Evolutionary conservation across 2,797 vertebrate species (phyloP).

Genomic region (Mormyrus proboscirostris): DNA sequence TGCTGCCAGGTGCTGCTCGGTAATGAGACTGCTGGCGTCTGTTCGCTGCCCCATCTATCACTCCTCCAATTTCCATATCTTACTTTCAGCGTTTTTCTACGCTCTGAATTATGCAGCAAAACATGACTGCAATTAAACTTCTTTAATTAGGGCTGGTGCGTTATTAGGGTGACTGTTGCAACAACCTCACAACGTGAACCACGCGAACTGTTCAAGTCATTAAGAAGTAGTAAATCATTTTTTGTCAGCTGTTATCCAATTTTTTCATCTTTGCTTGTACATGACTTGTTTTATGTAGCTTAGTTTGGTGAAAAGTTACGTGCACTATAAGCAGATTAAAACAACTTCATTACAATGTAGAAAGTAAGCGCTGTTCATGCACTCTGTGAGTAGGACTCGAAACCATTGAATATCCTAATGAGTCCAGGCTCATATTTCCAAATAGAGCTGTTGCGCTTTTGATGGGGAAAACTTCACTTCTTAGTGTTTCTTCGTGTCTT

Average conservation of each 20-base stretch:
- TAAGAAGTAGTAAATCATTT: not conserved
- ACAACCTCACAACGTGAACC: not conserved
- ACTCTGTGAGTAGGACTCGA: not conserved
- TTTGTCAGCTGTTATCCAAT: not conserved
- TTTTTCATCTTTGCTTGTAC: not conserved
- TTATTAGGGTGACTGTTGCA: constrained; percentile 19
- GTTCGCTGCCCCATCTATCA: not conserved
- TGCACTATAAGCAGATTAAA: not conserved
- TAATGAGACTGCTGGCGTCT: not conserved
- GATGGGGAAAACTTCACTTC: not conserved
- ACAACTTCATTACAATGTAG: not conserved
- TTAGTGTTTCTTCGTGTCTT: not conserved
- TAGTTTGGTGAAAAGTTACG: not conserved
- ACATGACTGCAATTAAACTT: constrained; percentile 10
- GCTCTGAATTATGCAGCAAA: constrained; percentile 1
- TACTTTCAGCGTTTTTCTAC: constrained; percentile 2
- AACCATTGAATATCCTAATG: not conserved
- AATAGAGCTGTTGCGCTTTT: not conserved
- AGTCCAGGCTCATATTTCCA: not conserved
- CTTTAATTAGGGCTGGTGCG: constrained; percentile 14
- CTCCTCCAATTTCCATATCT: not conserved
- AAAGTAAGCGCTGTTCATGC: not conserved
- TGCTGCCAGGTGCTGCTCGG: not conserved
- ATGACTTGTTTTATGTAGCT: not conserved
- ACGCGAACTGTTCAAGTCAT: not conserved